These are phyloP conservation scores for Hydropsyche tenuis DNA, from an alignment of 1,140 invertebrate species.

Conservation along the genomic window DNA sequence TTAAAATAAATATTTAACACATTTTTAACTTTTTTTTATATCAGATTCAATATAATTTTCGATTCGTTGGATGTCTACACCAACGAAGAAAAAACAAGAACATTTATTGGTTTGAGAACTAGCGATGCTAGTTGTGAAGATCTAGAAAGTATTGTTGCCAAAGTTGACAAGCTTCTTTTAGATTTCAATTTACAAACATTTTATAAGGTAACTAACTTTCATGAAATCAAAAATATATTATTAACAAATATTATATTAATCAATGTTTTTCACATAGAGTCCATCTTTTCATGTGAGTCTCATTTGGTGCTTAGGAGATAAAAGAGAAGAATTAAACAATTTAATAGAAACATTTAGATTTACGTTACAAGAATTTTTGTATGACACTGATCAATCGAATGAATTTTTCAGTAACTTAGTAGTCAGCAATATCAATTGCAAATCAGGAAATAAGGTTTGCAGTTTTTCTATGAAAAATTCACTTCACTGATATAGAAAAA, in stretches of 20 bases:
- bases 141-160: conserved; percentile 62
- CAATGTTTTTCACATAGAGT: conserved; percentile 63
- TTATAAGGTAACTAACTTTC: conserved; percentile 65
- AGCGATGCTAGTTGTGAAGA: conserved; percentile 59
- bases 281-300: conserved; percentile 76
- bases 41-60: conserved; percentile 68
- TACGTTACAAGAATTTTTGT: conserved; percentile 56
- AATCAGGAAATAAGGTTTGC: conserved; percentile 42
- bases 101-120: conserved; percentile 73
- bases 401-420: conserved; percentile 49
- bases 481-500: neutral
- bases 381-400: conserved; percentile 49
- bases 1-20: neutral
- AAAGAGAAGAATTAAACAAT: conserved; percentile 58
- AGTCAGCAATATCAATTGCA: conserved; percentile 50
- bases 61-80: conserved; percentile 69
- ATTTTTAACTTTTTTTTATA: conserved; percentile 37
- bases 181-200: conserved; percentile 72
- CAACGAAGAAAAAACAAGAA: conserved; percentile 77
- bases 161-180: conserved; percentile 66
- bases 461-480: conserved; percentile 20
- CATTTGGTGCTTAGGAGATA: conserved; percentile 69
- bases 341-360: conserved; percentile 57
- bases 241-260: conserved; percentile 19
- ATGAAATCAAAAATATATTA: conserved; percentile 28